Base-by-base conservation (phyloP, 2,888 invertebrate species). In the Phengaris alcon region DNA sequence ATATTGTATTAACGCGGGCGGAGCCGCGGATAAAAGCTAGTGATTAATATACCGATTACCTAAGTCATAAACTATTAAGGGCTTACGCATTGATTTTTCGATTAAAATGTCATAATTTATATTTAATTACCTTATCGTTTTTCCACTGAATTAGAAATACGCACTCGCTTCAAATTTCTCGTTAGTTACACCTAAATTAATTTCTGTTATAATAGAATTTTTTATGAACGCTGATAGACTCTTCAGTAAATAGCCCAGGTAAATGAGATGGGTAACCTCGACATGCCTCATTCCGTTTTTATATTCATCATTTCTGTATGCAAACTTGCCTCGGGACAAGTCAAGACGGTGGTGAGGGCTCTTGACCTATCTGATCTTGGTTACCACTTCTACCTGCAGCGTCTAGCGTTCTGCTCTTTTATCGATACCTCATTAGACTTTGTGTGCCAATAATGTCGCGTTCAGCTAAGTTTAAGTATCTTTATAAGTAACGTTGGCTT, bases 281-380 rank as follows among this genome's bases (percentile, higher is more conserved):
- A 22, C 72, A 44, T 13, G 22, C 54, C 72, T 72, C 52, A 72
- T 52, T 54, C 72, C 54, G 22, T 72, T 76, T 57, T 75, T 74
- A 77, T 77, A 78, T 78, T 78, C 77, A 76, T 74, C 77, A 76
- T 79, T 75, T 78, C 77, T 79, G 59, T 76, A 75, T 78, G 78
- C 70, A 76, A 77, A 75, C 76, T 75, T 75, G 76, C 76, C 75
- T 68, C 75, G 77, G 72, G 76, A 77, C 74, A 73, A 77, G 77
- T 76, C 77, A 79, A 75, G 69, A 57, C 77, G 76, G 75, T 78
- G 78, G 75, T 74, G 75, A 76, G 75, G 74, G 75, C 75, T 75
- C 79, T 79, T 79, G 78, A 78, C 76, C 77, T 77, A 78, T 78
- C 78, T 78, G 79, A 79, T 79, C 78, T 78, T 78, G 77, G 79